A percentile compares a stretch with the other conserved stretches of the same genome.
Evolutionary conservation across 2,113 vertebrate genomes (phyloP).

Genomic region (Poeciliopsis prolifica): DNA sequence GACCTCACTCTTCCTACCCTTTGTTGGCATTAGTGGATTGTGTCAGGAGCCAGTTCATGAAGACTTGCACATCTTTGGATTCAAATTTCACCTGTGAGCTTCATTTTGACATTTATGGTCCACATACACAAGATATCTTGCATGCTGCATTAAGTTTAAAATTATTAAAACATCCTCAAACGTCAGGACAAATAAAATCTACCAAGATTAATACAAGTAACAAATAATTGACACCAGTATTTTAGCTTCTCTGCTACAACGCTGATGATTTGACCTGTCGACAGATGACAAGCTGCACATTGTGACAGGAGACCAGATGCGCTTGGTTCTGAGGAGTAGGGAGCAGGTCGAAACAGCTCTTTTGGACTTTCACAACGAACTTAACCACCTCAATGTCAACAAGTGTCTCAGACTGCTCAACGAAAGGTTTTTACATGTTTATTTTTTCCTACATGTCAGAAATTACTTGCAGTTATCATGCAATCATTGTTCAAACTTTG

Average conservation of each 20-base stretch:
- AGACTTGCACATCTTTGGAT: too few relatives aligned
- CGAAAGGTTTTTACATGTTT: slow-evolving; percentile 33
- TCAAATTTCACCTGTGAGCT: too few relatives aligned
- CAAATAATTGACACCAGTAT: background rate
- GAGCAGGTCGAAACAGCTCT: slow-evolving; percentile 61
- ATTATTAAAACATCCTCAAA: too few relatives aligned
- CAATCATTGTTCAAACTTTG: background rate
- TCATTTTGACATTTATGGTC: too few relatives aligned
- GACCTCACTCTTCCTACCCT: too few relatives aligned
- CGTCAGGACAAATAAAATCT: background rate
- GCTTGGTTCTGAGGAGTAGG: slow-evolving; percentile 66
- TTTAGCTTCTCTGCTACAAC: too few relatives aligned
- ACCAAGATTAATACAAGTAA: background rate
- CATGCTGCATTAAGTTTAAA: too few relatives aligned
- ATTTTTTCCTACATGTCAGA: background rate
- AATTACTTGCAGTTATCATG: background rate
- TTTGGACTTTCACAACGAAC: slow-evolving; percentile 66
- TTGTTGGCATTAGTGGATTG: too few relatives aligned
- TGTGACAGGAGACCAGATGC: slow-evolving; percentile 29
- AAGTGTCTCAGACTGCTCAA: slow-evolving; percentile 72
- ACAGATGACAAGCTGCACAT: slow-evolving; percentile 52
- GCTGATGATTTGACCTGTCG: background rate
- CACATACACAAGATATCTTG: too few relatives aligned
- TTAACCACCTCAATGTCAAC: slow-evolving; percentile 69
- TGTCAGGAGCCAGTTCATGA: too few relatives aligned